These are phyloP conservation scores for Corbicula japonica DNA, from an alignment of 2,888 invertebrate genomes.

Conservation along the genomic window DNA sequence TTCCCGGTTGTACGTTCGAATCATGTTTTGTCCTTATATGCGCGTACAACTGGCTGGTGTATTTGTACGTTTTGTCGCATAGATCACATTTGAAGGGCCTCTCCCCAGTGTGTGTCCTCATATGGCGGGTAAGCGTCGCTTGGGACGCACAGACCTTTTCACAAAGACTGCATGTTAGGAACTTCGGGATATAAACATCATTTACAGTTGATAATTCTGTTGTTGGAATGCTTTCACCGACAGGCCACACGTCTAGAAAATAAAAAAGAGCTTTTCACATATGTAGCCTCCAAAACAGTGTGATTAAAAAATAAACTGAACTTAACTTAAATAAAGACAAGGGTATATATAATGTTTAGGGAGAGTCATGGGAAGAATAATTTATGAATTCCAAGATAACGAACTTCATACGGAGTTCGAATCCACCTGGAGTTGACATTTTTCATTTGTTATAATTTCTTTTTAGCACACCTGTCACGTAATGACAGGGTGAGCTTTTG, in stretches of 20 bases:
- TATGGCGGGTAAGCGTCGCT: not conserved
- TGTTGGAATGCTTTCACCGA: not conserved
- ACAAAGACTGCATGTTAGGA: not conserved
- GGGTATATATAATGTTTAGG: not conserved
- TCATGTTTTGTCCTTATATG: constrained; percentile 2
- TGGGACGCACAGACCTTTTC: not conserved
- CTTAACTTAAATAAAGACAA: not conserved
- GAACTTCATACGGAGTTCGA: no score
- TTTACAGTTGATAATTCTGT: not conserved
- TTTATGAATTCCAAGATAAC: no score
- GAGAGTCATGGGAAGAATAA: no score
- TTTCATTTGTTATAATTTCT: no score
- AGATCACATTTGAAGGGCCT: not conserved
- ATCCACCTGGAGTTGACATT: no score
- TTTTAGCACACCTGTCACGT: no score
- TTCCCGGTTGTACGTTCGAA: not conserved
- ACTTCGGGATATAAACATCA: no score
- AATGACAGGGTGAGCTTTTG: no score
- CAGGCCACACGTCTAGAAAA: not conserved
- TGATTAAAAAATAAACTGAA: not conserved
- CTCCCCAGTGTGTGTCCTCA: constrained; percentile 6
- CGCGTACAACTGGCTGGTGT: constrained; percentile 1
- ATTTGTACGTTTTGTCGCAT: not conserved
- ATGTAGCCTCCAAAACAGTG: not conserved
- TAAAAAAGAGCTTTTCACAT: not conserved